Evolutionary conservation across 1,140 invertebrate genomes (phyloP).

Genomic region (Drosophila hydei): DNA sequence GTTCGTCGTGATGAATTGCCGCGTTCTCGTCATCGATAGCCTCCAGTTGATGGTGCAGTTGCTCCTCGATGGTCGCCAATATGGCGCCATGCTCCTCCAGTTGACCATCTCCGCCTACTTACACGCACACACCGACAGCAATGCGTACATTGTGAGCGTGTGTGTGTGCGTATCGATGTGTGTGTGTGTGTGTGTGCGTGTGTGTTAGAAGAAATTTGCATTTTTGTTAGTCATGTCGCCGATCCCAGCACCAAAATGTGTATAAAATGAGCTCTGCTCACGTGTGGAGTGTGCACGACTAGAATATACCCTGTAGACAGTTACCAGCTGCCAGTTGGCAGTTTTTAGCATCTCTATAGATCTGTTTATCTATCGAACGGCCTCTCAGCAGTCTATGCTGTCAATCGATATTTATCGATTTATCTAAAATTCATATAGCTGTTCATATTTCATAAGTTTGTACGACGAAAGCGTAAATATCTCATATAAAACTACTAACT

Average conservation of each 20-base stretch:
- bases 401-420: not conserved
- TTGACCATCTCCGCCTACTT: constrained; percentile 55
- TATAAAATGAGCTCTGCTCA: constrained; percentile 5
- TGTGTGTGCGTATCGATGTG: constrained; percentile 10
- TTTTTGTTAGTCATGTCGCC: constrained; percentile 49
- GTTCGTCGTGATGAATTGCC: constrained; percentile 71
- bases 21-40: constrained; percentile 79
- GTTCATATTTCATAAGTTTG: no score
- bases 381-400: no score
- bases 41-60: constrained; percentile 50
- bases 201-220: constrained; percentile 44
- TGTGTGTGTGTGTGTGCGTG: not conserved
- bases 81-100: constrained; percentile 72
- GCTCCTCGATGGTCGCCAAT: constrained; percentile 75
- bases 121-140: not conserved
- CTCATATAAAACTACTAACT: no score
- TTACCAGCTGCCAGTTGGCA: no score
- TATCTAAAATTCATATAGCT: not conserved
- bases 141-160: constrained; percentile 13
- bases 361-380: no score
- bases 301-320: not conserved
- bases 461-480: not conserved
- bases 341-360: no score
- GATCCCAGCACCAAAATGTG: constrained; percentile 58
- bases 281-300: not conserved